Evolutionary conservation across 2,797 vertebrate genomes (phyloP), one percentile per base, ranked within the genome.

Genomic region (Protonibea diacanthus): DNA sequence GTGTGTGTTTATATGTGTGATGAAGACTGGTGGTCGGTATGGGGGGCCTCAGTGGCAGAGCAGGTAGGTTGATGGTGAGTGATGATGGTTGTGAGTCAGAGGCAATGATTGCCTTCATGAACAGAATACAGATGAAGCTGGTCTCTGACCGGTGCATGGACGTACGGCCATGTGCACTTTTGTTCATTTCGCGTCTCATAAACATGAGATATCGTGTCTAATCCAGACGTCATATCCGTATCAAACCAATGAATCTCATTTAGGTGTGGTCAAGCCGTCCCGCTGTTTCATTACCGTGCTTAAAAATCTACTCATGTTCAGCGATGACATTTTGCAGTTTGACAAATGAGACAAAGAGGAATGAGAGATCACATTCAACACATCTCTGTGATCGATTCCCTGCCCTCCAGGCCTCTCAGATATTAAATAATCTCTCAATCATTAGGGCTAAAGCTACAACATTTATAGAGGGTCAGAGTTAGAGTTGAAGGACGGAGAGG

Each of bases 111-210:
- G 79, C 72, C 42, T 87, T 78, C 88, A 82, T 70, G 80, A 74
- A 58, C 78, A 80, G 89, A 92, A 91, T 92, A 91, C 83, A 74
- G 84, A 94, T 90, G 81, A 84, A 83, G 80, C 62, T 33, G 20
- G 81, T 61, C 66, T 55, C 66, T 59, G 62, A 85, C 12, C 2
- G 7, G 8, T n/a, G 25, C 47, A 17, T 63, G 21, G 6, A 29
- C 5, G 0, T 27, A 8, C 8, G 9, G 5, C 6, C 51, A 33
- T 20, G 25, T 52, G 60, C n/a, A 52, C 42, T 47, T 58, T 66
- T 59, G 29, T 64, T 55, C 2, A 53, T 74, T 71, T 62, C 15
- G 58, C 21, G 38, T 27, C n/a, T 53, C 25, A 64, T 80, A 52
- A 11, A 25, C 29, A 1, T 47, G 47, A 10, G 29, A 58, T 27